Evolutionary conservation across 1,140 invertebrate genomes (phyloP).

Genomic region (Drosophila lini): DNA sequence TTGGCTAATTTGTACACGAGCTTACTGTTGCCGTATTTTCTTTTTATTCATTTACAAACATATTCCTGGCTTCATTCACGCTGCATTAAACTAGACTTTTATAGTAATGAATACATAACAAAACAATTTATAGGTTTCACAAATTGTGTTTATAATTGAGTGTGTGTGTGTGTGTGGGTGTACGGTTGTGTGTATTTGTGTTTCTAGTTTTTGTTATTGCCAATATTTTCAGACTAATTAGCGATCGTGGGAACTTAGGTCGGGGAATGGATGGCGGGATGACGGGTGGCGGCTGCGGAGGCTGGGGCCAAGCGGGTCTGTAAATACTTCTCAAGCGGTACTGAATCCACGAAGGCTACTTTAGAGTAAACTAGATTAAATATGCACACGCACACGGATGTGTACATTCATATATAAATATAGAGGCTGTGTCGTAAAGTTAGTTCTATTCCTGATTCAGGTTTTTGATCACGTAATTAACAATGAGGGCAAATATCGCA

Average conservation of each 20-base stretch:
- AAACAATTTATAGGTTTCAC: conserved; percentile 64
- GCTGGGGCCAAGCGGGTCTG: conserved; percentile 48
- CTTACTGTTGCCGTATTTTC: conserved; percentile 40
- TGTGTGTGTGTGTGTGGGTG: conserved; percentile 12
- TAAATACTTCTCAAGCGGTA: conserved; percentile 70
- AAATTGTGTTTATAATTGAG: conserved; percentile 58
- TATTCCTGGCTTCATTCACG: conserved; percentile 46
- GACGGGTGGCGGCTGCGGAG: neutral
- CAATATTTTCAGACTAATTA: conserved; percentile 61
- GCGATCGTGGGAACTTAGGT: conserved; percentile 20
- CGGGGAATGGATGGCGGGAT: conserved; percentile 25
- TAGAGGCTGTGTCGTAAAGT: conserved; percentile 66
- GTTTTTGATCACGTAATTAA: conserved; percentile 84
- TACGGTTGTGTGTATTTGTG: conserved; percentile 5
- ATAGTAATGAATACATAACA: conserved; percentile 78
- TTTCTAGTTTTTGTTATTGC: conserved; percentile 45
- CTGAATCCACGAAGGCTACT: conserved; percentile 49
- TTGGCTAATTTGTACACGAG: conserved; percentile 55
- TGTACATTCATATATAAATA: conserved; percentile 57
- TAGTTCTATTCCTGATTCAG: conserved; percentile 83
- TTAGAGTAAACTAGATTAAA: conserved; percentile 70
- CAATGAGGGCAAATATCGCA: conserved; percentile 84
- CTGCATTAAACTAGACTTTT: conserved; percentile 62
- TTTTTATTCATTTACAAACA: conserved; percentile 74
- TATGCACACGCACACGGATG: conserved; percentile 58